A percentile compares a stretch with the other conserved stretches of the same genome.
phyloP scores from a whole-genome alignment of 2,888 invertebrate genomes.

The Formica aserva region DNA sequence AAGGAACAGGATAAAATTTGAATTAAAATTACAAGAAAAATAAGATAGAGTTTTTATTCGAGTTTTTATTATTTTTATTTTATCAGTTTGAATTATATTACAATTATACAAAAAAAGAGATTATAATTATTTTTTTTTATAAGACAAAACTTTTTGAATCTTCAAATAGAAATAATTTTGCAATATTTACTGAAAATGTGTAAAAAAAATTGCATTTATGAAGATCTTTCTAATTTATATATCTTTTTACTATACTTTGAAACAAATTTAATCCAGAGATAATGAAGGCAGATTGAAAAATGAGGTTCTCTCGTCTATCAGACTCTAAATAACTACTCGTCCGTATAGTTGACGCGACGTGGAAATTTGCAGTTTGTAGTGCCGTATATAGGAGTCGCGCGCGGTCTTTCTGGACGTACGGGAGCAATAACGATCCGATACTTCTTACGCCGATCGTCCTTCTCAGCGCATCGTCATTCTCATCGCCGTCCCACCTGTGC shows the following conservation, averaged over 20 bases:
- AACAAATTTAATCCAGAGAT: not conserved
- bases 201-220: not conserved
- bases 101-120: not conserved
- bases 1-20: not conserved
- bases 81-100: not conserved
- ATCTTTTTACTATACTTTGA: not conserved
- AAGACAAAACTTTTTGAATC: not conserved
- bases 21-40: not conserved
- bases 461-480: conserved; percentile 11
- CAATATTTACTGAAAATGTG: not conserved
- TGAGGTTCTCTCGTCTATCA: not conserved
- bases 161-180: not conserved
- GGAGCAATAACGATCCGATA: conserved; percentile 74
- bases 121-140: not conserved
- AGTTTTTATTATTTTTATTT: too few relatives aligned
- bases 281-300: not conserved
- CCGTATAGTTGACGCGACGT: conserved; percentile 7
- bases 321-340: not conserved
- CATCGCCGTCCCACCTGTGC: conserved; percentile 30
- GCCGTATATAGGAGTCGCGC: conserved; percentile 57
- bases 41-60: not conserved
- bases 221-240: not conserved
- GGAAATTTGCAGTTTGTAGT: conserved; percentile 65
- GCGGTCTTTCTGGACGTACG: conserved; percentile 64
- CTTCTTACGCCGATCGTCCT: conserved; percentile 60